Percentiles rank a stretch among this genome's conserved stretches.
phyloP scores from a whole-genome alignment of 2,888 invertebrate species.

The Drosophila sordidula region DNA sequence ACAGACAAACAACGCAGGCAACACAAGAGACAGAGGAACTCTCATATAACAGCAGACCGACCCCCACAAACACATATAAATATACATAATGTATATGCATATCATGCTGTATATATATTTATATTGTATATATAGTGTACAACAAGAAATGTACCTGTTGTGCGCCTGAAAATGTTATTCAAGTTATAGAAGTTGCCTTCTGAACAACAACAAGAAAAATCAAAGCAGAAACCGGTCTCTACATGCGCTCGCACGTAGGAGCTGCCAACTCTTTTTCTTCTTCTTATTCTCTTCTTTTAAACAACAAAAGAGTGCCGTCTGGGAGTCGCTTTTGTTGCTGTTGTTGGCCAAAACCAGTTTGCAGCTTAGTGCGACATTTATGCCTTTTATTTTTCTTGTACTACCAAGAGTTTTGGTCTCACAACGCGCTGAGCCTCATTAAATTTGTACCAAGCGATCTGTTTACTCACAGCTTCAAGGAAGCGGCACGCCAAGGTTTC shows the following conservation, averaged over 20 bases:
- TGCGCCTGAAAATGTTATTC: constrained; percentile 58
- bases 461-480: constrained; percentile 47
- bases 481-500: constrained; percentile 36
- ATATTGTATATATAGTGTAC: constrained; percentile 15
- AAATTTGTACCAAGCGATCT: constrained; percentile 34
- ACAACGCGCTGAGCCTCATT: constrained; percentile 25
- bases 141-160: constrained; percentile 52
- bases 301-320: constrained; percentile 29
- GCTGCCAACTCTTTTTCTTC: constrained; percentile 37
- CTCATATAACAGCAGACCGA: constrained; percentile 60
- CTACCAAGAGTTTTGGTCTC: constrained; percentile 19
- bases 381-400: constrained; percentile 41
- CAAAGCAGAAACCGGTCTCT: constrained; percentile 57
- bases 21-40: constrained; percentile 53
- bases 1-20: constrained; percentile 17
- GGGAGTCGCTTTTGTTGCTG: constrained; percentile 38
- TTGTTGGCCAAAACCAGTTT: constrained; percentile 52
- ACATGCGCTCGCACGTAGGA: constrained; percentile 43
- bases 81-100: constrained; percentile 26
- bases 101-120: constrained; percentile 31
- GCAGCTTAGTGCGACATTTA: constrained; percentile 64
- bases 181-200: constrained; percentile 56
- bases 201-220: constrained; percentile 22
- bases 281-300: not conserved
- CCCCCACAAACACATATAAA: constrained; percentile 34